phyloP scores from a whole-genome alignment of 2,888 invertebrate species.

The Dryococelus australis region DNA sequence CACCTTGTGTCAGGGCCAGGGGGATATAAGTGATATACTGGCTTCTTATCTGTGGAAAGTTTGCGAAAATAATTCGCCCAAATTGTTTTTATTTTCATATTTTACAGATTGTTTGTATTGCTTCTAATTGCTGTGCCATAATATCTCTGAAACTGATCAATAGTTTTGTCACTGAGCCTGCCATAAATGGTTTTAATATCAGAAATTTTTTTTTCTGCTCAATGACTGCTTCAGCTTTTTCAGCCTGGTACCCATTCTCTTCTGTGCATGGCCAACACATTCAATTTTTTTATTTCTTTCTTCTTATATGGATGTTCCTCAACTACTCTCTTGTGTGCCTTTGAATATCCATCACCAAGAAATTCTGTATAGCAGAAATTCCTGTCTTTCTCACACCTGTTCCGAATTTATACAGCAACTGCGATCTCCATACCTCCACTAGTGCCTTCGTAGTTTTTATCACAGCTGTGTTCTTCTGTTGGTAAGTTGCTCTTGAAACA shows the following conservation, averaged over 20 bases:
- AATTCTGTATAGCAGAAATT: slow-evolving; percentile 39
- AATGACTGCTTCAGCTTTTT: slow-evolving; percentile 26
- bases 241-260: slow-evolving; percentile 36
- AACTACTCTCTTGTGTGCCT: slow-evolving; percentile 30
- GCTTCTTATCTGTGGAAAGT: slow-evolving; percentile 46
- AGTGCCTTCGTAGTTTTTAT: slow-evolving; percentile 42
- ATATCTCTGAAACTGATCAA: slow-evolving; percentile 48
- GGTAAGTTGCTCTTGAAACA: slow-evolving; percentile 39
- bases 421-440: slow-evolving; percentile 45
- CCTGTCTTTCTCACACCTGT: slow-evolving; percentile 17
- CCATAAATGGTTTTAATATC: slow-evolving; percentile 43
- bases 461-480: slow-evolving; percentile 38
- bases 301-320: background rate
- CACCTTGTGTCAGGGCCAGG: slow-evolving; percentile 40
- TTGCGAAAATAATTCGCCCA: slow-evolving; percentile 50
- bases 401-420: slow-evolving; percentile 40
- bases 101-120: slow-evolving; percentile 44
- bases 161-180: slow-evolving; percentile 47
- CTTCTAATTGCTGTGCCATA: slow-evolving; percentile 50
- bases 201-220: slow-evolving; percentile 19
- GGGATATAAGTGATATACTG: slow-evolving; percentile 47
- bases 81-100: slow-evolving; percentile 49
- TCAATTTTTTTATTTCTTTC: slow-evolving; percentile 13
- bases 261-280: slow-evolving; percentile 35
- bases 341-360: slow-evolving; percentile 36